phyloP scores from a whole-genome alignment of 1,140 invertebrate genomes.

The Matsumurasca onukii region DNA sequence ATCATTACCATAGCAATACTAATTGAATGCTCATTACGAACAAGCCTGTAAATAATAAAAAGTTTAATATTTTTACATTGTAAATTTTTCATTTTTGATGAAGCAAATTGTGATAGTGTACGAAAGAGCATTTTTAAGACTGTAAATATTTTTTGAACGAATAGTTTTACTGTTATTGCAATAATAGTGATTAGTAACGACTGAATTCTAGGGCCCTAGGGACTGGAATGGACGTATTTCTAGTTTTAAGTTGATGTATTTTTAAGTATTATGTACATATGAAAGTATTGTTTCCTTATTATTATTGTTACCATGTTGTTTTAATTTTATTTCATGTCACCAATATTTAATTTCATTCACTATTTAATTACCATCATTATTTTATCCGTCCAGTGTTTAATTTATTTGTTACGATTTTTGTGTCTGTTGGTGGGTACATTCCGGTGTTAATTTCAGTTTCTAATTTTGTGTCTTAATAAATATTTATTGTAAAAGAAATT shows the following conservation, averaged over 20 bases:
- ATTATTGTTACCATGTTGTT: constrained; percentile 19
- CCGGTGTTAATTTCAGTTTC: too few relatives aligned
- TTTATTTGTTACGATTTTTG: neutral
- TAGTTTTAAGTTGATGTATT: neutral
- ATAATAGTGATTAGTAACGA: neutral
- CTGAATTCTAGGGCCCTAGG: neutral
- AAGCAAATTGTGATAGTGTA: neutral
- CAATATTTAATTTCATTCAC: neutral
- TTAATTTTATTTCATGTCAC: neutral
- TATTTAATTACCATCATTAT: constrained; percentile 12
- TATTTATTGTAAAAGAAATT: too few relatives aligned
- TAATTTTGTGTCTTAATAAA: too few relatives aligned
- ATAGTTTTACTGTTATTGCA: neutral
- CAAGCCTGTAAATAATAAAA: constrained; percentile 17
- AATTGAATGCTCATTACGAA: constrained; percentile 11
- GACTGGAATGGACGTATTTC: neutral
- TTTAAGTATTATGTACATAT: constrained; percentile 14
- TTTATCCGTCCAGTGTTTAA: neutral
- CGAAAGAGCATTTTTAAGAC: neutral
- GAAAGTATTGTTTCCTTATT: neutral
- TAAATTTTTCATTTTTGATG: neutral
- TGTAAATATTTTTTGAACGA: neutral
- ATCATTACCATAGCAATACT: neutral
- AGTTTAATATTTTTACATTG: neutral
- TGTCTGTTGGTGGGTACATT: neutral